Base-by-base conservation (phyloP, 2,888 invertebrate genomes). In the Polydrusus tereticollis region DNA sequence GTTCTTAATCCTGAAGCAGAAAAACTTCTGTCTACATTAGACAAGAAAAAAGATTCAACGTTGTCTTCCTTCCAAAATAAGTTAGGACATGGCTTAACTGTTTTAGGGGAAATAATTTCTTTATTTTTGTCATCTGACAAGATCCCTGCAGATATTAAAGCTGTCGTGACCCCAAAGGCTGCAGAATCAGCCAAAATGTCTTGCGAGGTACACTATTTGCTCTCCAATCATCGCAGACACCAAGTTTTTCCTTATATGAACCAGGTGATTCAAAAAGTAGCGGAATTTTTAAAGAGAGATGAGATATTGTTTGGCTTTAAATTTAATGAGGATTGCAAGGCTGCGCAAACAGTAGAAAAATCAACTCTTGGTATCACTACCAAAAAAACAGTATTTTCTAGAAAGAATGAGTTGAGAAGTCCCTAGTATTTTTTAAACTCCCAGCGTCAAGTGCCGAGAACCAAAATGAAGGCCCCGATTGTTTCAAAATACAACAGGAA, bases 91-190 rank as follows among this genome's bases (percentile, higher is more conserved):
- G 18, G 47, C 47, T 47, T 47, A 47, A 18, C 20, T 18, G 21
- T 12, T 20, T 47, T 47, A 21, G 47, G 47, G 12, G 20, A 47
- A 47, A 21, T 47, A 18, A 47, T 47, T 20, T 47, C 18, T 18
- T 47, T 47, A 14, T 20, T 47, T 47, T 18, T 47, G 47, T 12
- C 47, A 47, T 47, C 47, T 16, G 47, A 47, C 47, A 47, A 47
- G 21, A 47, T 47, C 20, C 47, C 47, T 12, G 47, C 47, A 18
- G 47, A 47, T 20, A 21, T 18, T 47, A 47, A 18, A 47, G 20
- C 47, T 16, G 20, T 47, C 18, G 18, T 47, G 47, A 47, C 47
- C 21, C 47, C 47, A 6, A 47, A 47, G 21, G 47, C 47, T 33
- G 33, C 33, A 33, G 33, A 33, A 33, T 7, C 33, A 33, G 33